These are phyloP conservation scores for Psittacus erithacus DNA, from an alignment of 2,113 vertebrate species.

Conservation along the genomic window DNA sequence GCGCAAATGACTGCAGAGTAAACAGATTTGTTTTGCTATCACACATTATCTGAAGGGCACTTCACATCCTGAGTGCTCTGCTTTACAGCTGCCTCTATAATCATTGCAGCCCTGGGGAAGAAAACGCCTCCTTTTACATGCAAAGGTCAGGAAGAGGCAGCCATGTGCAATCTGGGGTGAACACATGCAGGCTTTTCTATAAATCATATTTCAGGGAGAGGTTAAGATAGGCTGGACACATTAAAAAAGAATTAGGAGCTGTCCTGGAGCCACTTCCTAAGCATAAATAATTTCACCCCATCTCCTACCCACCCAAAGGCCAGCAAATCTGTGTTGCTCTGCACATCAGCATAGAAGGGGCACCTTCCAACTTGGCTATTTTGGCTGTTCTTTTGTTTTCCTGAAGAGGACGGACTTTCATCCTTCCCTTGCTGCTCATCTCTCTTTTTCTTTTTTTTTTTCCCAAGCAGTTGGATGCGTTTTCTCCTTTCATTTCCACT, in stretches of 20 bases:
- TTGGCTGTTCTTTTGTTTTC: neutral
- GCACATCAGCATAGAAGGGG: neutral
- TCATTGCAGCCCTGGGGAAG: conserved; percentile 33
- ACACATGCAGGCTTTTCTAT: neutral
- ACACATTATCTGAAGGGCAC: conserved; percentile 61
- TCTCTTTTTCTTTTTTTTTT: neutral
- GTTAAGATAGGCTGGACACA: neutral
- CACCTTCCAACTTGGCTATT: neutral
- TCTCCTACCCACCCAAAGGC: neutral
- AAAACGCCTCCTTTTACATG: neutral
- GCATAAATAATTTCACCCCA: neutral
- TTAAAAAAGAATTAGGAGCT: neutral
- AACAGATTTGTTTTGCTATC: conserved; percentile 45
- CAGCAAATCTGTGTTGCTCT: neutral
- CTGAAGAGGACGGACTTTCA: neutral
- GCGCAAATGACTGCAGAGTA: conserved; percentile 14
- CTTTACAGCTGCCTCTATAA: conserved; percentile 42
- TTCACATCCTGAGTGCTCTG: conserved; percentile 44
- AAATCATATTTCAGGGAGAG: neutral
- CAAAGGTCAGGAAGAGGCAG: neutral
- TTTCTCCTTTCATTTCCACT: neutral
- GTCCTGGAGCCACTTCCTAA: neutral
- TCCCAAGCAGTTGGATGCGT: neutral
- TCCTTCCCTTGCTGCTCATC: neutral
- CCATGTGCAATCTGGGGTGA: neutral